Evolutionary conservation across 2,113 vertebrate species (phyloP).

Genomic region (Todiramphus saurophagus): DNA sequence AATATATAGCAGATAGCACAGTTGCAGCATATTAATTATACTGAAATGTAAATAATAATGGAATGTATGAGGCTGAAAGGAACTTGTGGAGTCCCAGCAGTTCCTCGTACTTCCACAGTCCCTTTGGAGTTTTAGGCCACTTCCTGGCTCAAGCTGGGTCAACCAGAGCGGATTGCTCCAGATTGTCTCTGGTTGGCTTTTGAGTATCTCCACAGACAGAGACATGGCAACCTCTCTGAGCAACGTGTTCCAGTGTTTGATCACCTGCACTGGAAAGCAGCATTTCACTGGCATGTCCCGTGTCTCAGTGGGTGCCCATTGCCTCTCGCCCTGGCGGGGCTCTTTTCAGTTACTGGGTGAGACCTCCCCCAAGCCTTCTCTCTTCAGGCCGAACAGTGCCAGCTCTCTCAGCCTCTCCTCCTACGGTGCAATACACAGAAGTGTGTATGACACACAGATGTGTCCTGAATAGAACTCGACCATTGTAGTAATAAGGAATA

Average conservation of each 20-base stretch:
- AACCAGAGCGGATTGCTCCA: not conserved
- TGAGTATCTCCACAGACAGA: fast-evolving
- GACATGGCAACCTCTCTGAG: not conserved
- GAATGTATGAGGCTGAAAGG: not conserved
- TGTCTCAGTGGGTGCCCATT: fast-evolving
- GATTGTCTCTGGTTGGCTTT: not conserved
- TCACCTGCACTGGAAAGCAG: not conserved
- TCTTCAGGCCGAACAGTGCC: not conserved
- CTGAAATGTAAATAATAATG: not conserved
- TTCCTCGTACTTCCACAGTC: not conserved
- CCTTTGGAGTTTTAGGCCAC: not conserved
- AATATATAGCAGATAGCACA: not conserved
- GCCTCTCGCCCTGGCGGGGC: not conserved
- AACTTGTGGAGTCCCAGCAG: not conserved
- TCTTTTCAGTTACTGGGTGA: too few relatives aligned
- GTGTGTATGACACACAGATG: too few relatives aligned
- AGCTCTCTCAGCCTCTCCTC: not conserved
- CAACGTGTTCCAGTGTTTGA: not conserved
- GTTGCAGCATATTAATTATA: not conserved
- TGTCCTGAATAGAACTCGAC: not conserved
- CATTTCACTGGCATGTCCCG: fast-evolving
- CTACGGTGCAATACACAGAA: fast-evolving
- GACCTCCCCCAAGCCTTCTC: not conserved
- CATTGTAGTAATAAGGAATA: not conserved
- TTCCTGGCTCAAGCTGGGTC: not conserved